Evolutionary conservation across 1,140 invertebrate species (phyloP).

Genomic region (Brachionus asplanchnoidis): DNA sequence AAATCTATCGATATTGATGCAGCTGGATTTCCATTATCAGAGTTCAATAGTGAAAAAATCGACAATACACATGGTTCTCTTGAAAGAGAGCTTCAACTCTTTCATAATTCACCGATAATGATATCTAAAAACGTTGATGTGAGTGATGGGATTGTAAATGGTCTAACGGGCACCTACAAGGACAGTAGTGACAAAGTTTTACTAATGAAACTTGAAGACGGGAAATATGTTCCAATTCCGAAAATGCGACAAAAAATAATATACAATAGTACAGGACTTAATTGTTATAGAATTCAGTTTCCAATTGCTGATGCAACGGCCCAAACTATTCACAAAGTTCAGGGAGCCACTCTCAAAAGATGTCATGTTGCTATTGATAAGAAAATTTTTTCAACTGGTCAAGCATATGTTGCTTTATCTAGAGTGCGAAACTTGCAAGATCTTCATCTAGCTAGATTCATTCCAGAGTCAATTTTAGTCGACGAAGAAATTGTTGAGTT

Average conservation of each 20-base stretch:
- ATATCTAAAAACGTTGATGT: background rate
- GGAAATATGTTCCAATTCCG: background rate
- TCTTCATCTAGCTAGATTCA: no score
- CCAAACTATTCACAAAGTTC: background rate
- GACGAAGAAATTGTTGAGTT: no score
- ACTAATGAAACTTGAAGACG: background rate
- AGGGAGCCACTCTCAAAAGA: background rate
- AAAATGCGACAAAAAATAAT: background rate
- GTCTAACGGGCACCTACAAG: background rate
- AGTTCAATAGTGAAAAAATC: slow-evolving; percentile 5
- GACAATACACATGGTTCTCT: background rate
- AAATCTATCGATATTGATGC: background rate
- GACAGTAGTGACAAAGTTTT: background rate
- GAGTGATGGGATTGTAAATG: background rate
- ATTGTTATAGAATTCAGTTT: background rate
- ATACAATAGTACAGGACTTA: background rate
- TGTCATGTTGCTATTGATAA: background rate
- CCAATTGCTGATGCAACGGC: background rate
- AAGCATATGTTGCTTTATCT: no score
- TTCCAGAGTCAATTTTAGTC: no score
- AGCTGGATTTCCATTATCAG: background rate
- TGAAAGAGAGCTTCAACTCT: background rate
- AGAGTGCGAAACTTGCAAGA: no score
- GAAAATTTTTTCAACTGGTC: no score
- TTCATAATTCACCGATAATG: background rate